Conservation (phyloP, 92 coral and sea anemone species). For the Phymanthus crucifer region DNA sequence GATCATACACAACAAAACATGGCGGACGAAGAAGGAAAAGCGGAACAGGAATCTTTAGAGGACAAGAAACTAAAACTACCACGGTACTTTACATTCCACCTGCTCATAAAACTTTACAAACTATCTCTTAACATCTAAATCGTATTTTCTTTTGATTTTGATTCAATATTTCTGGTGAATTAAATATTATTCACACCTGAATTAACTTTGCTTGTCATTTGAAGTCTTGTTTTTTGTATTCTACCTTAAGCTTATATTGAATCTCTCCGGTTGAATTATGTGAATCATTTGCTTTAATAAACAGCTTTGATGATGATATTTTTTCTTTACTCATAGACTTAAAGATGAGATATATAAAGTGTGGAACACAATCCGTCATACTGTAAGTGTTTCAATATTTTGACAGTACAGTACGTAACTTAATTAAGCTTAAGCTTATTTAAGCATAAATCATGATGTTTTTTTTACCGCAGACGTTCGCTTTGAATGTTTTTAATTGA, state of each 20-base stretch:
- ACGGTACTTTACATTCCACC: slow-evolving; percentile 10
- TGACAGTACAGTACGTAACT: too few relatives aligned
- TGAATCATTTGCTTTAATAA: background rate
- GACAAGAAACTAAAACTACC: slow-evolving; percentile 17
- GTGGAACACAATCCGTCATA: slow-evolving; percentile 12
- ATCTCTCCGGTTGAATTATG: background rate
- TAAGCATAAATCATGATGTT: too few relatives aligned
- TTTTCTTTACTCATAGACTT: slow-evolving; percentile 7
- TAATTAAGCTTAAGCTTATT: too few relatives aligned
- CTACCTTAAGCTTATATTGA: too few relatives aligned
- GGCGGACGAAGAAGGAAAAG: slow-evolving; percentile 29
- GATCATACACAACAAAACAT: slow-evolving; percentile 39
- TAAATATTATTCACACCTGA: background rate
- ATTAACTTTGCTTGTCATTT: background rate
- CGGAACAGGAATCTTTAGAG: slow-evolving; percentile 9
- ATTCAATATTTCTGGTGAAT: background rate
- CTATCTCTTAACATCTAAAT: background rate
- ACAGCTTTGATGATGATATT: background rate
- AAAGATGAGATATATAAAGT: slow-evolving; percentile 2
- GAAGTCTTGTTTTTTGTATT: background rate
- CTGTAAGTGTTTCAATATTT: too few relatives aligned
- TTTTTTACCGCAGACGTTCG: too few relatives aligned
- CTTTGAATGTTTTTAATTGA: too few relatives aligned
- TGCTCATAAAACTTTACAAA: background rate
- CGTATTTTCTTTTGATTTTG: background rate